Evolutionary conservation across 2,113 vertebrate species (phyloP), one percentile per base, ranked within the genome.

Genomic region (Uropsilus gracilis): DNA sequence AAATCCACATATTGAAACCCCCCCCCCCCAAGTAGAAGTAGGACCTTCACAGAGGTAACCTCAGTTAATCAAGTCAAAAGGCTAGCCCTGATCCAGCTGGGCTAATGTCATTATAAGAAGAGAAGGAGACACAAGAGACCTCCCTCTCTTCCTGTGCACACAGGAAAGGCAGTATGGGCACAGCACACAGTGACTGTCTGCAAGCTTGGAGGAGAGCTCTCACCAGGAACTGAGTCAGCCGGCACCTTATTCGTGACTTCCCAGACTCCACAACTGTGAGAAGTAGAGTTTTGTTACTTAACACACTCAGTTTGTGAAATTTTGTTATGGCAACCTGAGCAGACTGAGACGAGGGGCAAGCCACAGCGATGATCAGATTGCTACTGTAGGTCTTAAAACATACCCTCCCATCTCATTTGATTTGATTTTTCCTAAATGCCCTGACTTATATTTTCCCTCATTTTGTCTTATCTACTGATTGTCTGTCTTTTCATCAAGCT

Each of bases 391-490:
- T 85, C 46, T 85, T 86, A 71, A 69, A 28, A 28, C 6, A 1
- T 53, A 16, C 53, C 37, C n/a, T 80, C 59, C 32, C 22, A 22
- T 53, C 26, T 61, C 80, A 72, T 88, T 93, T 81, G 39, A 37
- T 14, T 37, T 63, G 66, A 80, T 53, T 94, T 95, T 90, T 84
- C 66, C 55, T 92, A 87, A 91, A 55, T 30, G 24, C 39, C 14
- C 34, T 59, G 63, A 61, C 69, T 61, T 32, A 80, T 5, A 20
- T 13, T 90, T 83, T 17, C n/a, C 46, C 22, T 71, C 10, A 68
- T 93, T 90, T 77, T 90, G 94, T 81, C 48, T 86, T 75, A 63
- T 61, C 61, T 77, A 34, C 66, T 39, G 93, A 3, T 77, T 85
- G 66, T 92, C 61, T 75, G 48, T 13, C 39, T 71, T 86, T 57